These are phyloP conservation scores for Corydoras maculifer DNA, from an alignment of 2,113 vertebrate species.

Conservation along the genomic window DNA sequence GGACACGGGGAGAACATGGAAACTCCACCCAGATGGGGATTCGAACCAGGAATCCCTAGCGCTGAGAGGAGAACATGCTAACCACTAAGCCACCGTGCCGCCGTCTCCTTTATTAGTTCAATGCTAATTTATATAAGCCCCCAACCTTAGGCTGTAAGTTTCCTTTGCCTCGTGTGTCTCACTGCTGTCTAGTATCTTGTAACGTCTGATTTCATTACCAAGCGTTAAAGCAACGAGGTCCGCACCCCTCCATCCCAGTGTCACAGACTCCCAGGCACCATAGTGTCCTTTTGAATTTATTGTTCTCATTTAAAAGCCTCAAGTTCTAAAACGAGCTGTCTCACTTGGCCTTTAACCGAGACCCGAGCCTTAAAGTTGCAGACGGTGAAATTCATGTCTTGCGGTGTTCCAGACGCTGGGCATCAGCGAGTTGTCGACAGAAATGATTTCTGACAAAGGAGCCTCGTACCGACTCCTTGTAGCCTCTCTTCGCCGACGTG, in stretches of 20 bases:
- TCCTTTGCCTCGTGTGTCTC: background rate
- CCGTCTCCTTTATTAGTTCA: background rate
- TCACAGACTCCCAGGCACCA: constrained; percentile 45
- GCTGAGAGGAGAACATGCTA: no score
- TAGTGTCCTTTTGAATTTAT: constrained; percentile 46
- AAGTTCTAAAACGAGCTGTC: constrained; percentile 35
- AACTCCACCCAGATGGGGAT: no score
- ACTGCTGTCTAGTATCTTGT: constrained; percentile 18
- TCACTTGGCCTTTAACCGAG: constrained; percentile 29
- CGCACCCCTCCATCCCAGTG: constrained; percentile 21
- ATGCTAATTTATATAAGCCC: background rate
- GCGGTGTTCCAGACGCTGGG: constrained; percentile 21
- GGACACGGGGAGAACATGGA: no score
- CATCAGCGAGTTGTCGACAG: constrained; percentile 7
- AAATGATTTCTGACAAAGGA: constrained; percentile 26
- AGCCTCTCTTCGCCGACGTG: constrained; percentile 3
- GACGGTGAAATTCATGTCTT: constrained; percentile 36
- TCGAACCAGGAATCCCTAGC: no score
- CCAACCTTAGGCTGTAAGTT: background rate
- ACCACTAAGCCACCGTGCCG: no score
- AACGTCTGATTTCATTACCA: constrained; percentile 15
- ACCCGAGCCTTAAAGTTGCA: constrained; percentile 13
- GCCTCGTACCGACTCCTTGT: constrained; percentile 11
- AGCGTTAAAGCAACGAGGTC: constrained; percentile 23
- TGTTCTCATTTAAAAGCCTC: constrained; percentile 43